Base-by-base conservation (phyloP, 2,888 invertebrate genomes). In the Pseudeuparius sepicola region DNA sequence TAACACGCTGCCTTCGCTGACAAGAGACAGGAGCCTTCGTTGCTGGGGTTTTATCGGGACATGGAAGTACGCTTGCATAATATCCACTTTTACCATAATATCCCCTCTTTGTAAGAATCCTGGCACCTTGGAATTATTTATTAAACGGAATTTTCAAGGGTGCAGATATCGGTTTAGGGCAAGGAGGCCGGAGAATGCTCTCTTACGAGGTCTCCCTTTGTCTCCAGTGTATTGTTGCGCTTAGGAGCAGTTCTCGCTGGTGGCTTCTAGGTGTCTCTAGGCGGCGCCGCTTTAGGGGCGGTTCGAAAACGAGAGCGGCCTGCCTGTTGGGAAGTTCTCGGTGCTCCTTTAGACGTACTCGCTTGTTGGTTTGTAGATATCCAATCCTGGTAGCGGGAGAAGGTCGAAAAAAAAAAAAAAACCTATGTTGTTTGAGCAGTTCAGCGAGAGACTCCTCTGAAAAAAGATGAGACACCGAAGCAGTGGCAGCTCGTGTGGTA, bases 11-110 rank as follows among this genome's bases (percentile, higher is more conserved):
- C 28, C 32, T n/a, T 34, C 12, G 40, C 37, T 26, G 9, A 29
- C 30, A 9, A 42, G 11, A 9, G 32, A 31, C 4, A 45, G 37
- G 16, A 35, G 44, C 20, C 44, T 42, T 25, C 37, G 37, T 24
- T 42, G 36, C 5, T n/a, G 10, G 6, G 6, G 3, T 7, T 39
- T 36, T 20, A 44, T 18, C 3, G 46, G 43, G 2, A 47, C 28
- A 18, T 46, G 42, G 27, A 41, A 47, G 24, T 44, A 48, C 3
- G 46, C 48, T 17, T 44, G 46, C 3, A 41, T 39, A 2, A 48
- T 15, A 18, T 48, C 44, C 11, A 48, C 7, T 18, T 48, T 48
- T 13, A 31, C 38, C 25, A 47, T 2, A 24, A 10, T 43, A 27
- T 41, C 38, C 14, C 17, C 18, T 12, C 24, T 15, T 24, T 41